Base-by-base conservation (phyloP, 1,140 invertebrate species). In the Drosophila malerkotliana region DNA sequence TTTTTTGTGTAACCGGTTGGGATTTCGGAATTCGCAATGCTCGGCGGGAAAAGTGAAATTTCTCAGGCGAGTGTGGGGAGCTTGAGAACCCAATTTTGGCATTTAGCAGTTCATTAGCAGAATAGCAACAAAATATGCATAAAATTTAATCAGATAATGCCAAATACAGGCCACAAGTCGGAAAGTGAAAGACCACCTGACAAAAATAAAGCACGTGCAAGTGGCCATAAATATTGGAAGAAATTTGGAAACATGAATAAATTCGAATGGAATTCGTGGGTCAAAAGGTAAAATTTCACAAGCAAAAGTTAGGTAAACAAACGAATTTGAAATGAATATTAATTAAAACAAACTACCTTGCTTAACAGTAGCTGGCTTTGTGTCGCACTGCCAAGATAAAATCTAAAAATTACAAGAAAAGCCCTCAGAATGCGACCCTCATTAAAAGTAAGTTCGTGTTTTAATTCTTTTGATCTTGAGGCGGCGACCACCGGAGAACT, bases 61-160 rank as follows among this genome's bases (percentile, higher is more conserved):
- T 83, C 49, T 37, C 49, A 62, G 62, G 24, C 30, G 15, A 24
- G 37, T 32, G 14, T 32, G 26, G 26, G 26, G 6, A 5, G 26
- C 26, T 28, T 48, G 48, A 80, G 69, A 81, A 75, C 48, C 74
- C 59, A 76, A 59, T 82, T 88, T 77, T 76, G 62, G 75, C 72
- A 88, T 82, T 87, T 88, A 82, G 72, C 78, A 82, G 75, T 67
- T 88, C 73, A 88, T 87, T 83, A 77, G 53, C 72, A 48, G 48
- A 21, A 45, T 53, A 30, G 47, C 34, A 61, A 57, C 8, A 39
- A 75, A 64, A 76, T 68, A 61, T 68, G 53, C 72, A 76, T 76
- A 68, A 75, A 72, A 60, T 75, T 37, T 63, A 87, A 71, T 87
- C 68, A 82, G 57, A 54, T 49, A 57, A 47, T n/a, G 2, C 79